These are phyloP conservation scores for Notarius lentiginosus DNA, from an alignment of 2,113 vertebrate species.

Conservation along the genomic window DNA sequence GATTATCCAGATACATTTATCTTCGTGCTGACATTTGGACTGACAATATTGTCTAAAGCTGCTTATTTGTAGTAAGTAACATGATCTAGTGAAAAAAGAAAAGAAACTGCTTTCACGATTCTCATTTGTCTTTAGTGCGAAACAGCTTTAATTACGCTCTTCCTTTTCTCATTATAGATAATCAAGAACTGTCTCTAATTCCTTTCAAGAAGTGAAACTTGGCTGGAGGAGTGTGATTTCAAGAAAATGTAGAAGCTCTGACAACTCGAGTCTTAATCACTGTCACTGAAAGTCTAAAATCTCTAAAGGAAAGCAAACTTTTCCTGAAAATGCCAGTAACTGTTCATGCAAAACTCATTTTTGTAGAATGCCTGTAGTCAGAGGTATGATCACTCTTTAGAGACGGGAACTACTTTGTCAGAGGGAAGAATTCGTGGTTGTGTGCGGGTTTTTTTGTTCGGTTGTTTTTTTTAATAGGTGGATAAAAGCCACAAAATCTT, in stretches of 20 bases:
- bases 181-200: not conserved
- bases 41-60: not conserved
- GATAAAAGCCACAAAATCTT: not conserved
- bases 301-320: not conserved
- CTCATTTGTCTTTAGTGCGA: not conserved
- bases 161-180: slow-evolving; percentile 15
- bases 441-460: too few relatives aligned
- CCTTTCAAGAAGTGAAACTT: slow-evolving; percentile 8
- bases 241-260: not conserved
- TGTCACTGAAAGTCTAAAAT: not conserved
- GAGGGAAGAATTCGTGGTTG: not conserved
- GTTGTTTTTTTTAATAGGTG: not conserved
- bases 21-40: not conserved
- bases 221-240: not conserved
- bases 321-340: not conserved
- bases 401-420: not conserved
- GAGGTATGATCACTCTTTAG: not conserved
- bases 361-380: not conserved
- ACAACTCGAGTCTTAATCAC: not conserved
- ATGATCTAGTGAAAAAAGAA: not conserved
- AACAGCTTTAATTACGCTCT: not conserved
- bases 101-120: not conserved
- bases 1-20: not conserved
- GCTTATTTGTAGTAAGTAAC: not conserved
- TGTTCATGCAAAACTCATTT: not conserved